These are phyloP conservation scores for Arrhopalites spinosus DNA, from an alignment of 2,888 invertebrate genomes.

Conservation along the genomic window DNA sequence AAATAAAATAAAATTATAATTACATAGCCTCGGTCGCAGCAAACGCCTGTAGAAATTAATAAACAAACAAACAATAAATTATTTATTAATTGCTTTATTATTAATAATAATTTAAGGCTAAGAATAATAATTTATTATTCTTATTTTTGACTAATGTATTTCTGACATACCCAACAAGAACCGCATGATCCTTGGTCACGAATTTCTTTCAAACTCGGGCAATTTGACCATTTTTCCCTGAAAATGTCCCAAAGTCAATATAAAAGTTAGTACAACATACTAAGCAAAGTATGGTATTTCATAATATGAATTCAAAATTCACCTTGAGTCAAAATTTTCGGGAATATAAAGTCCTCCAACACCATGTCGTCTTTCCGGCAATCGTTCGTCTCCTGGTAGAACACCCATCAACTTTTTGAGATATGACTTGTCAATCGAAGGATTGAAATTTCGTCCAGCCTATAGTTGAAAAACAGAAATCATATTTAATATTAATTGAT, in stretches of 20 bases:
- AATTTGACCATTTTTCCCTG: conserved; percentile 74
- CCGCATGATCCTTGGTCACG: conserved; percentile 91
- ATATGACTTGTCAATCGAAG: conserved; percentile 37
- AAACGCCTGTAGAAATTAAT: conserved; percentile 68
- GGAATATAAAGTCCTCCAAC: conserved; percentile 64
- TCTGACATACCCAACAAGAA: not conserved
- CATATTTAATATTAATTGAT: too few relatives aligned
- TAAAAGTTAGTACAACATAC: too few relatives aligned
- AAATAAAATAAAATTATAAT: too few relatives aligned
- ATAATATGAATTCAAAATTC: too few relatives aligned
- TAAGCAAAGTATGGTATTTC: too few relatives aligned
- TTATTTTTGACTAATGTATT: too few relatives aligned
- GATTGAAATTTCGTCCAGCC: conserved; percentile 51
- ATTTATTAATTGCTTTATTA: too few relatives aligned
- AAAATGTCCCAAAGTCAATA: too few relatives aligned
- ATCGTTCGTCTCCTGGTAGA: conserved; percentile 56
- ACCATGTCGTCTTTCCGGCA: conserved; percentile 60
- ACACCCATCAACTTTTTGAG: conserved; percentile 61
- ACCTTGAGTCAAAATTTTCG: conserved; percentile 78
- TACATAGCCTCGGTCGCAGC: conserved; percentile 78
- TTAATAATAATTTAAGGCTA: too few relatives aligned
- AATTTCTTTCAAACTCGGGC: conserved; percentile 81
- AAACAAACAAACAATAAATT: too few relatives aligned
- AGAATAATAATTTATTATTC: too few relatives aligned
- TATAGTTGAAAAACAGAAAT: conserved; percentile 11